A percentile compares a stretch with the other conserved stretches of the same genome.
These are phyloP conservation scores for Catocala fraxini DNA, from an alignment of 2,888 invertebrate genomes.

Conservation along the genomic window DNA sequence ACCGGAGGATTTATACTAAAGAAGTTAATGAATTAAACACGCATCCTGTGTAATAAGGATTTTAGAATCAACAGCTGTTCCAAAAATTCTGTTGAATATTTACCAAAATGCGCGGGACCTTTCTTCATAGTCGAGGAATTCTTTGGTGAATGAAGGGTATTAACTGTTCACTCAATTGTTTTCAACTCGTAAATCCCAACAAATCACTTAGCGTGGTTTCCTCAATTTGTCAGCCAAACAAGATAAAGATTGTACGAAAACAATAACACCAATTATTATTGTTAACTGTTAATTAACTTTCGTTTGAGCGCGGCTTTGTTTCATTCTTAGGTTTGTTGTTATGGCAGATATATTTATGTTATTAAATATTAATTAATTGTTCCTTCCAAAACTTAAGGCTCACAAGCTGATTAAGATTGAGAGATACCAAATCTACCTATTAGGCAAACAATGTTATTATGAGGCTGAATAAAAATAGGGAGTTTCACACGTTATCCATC, in stretches of 20 bases:
- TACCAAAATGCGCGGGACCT: constrained; percentile 29
- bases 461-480: too few relatives aligned
- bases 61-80: constrained; percentile 8
- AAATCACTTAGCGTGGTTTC: constrained; percentile 45
- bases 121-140: constrained; percentile 23
- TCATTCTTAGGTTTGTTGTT: constrained; percentile 31
- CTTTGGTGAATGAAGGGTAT: constrained; percentile 38
- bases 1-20: constrained; percentile 21
- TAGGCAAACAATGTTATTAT: too few relatives aligned
- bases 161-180: constrained; percentile 43
- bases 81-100: constrained; percentile 22
- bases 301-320: constrained; percentile 33
- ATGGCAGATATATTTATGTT: constrained; percentile 18
- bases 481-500: constrained; percentile 1
- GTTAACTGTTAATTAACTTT: constrained; percentile 46
- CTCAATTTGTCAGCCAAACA: constrained; percentile 48
- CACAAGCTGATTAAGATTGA: too few relatives aligned
- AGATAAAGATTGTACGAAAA: constrained; percentile 49
- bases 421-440: too few relatives aligned
- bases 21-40: constrained; percentile 29
- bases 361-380: constrained; percentile 31
- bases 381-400: too few relatives aligned
- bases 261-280: constrained; percentile 50
- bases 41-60: constrained; percentile 30
- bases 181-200: constrained; percentile 42